These are phyloP conservation scores for Elanoides forficatus DNA, from an alignment of 2,113 vertebrate genomes.

Conservation along the genomic window DNA sequence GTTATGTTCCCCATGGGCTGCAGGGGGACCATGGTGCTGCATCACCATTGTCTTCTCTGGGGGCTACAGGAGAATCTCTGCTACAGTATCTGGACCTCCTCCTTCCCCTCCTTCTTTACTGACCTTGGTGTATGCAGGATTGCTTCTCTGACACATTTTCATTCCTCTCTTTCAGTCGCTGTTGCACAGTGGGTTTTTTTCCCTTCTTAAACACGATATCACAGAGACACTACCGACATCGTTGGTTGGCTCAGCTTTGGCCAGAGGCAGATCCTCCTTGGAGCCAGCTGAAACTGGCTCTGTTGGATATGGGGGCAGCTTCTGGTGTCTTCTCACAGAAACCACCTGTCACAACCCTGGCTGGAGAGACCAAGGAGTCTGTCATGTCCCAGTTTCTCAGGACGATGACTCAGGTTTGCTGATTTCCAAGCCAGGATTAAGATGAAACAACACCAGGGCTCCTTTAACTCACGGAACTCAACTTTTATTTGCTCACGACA, in stretches of 20 bases:
- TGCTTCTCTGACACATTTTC: neutral
- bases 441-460: too few species aligned
- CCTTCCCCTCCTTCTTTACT: neutral
- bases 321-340: neutral
- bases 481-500: too few species aligned
- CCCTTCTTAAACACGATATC: neutral
- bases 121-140: neutral
- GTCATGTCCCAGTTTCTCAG: too few species aligned
- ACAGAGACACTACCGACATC: neutral
- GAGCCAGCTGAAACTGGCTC: neutral
- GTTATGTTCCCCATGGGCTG: neutral
- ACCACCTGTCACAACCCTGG: neutral
- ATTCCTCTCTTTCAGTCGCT: neutral
- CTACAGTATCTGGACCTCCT: accelerated
- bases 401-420: too few species aligned
- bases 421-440: too few species aligned
- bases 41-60: neutral
- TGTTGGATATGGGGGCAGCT: neutral
- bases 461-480: too few species aligned
- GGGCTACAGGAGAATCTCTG: neutral
- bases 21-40: neutral
- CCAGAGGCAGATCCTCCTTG: accelerated
- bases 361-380: too few species aligned
- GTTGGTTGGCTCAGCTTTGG: neutral
- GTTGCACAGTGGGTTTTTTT: accelerated